Conservation (phyloP, 2,888 invertebrate species). For the Tenthredo amoena region DNA sequence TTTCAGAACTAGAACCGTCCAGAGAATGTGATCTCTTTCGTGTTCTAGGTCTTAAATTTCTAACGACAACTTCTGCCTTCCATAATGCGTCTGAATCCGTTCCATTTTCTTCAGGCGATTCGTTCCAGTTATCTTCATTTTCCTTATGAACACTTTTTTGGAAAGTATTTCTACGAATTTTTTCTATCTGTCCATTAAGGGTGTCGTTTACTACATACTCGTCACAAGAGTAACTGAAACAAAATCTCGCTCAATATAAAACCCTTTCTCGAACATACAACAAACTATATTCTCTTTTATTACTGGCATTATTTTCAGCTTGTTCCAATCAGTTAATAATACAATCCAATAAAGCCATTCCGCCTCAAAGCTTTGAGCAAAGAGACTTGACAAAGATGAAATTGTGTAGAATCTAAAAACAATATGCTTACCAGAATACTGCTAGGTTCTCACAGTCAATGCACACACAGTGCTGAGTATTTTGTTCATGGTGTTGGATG, state of each 20-base stretch:
- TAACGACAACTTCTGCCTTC: slow-evolving; percentile 79
- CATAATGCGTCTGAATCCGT: slow-evolving; percentile 75
- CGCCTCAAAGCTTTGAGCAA: background rate
- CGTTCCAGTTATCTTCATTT: slow-evolving; percentile 73
- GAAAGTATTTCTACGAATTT: slow-evolving; percentile 79
- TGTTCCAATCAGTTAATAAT: slow-evolving; percentile 14
- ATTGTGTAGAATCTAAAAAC: background rate
- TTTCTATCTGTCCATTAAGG: slow-evolving; percentile 80
- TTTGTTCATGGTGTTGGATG: slow-evolving; percentile 84
- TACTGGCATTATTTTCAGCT: background rate
- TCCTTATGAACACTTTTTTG: slow-evolving; percentile 73
- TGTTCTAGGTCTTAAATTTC: slow-evolving; percentile 82
- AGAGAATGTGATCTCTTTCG: slow-evolving; percentile 82
- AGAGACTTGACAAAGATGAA: background rate
- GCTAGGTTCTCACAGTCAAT: slow-evolving; percentile 88
- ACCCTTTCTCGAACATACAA: background rate
- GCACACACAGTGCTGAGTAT: slow-evolving; percentile 85
- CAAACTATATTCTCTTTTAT: slow-evolving; percentile 10
- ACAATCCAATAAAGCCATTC: slow-evolving; percentile 22
- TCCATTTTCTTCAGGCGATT: slow-evolving; percentile 68
- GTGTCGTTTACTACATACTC: slow-evolving; percentile 89
- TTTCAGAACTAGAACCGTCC: slow-evolving; percentile 81
- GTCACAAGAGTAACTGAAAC: slow-evolving; percentile 88
- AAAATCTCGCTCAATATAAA: slow-evolving; percentile 51
- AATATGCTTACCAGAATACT: slow-evolving; percentile 85